These are phyloP conservation scores for Equus quagga DNA, from an alignment of 2,113 vertebrate species.

Conservation along the genomic window DNA sequence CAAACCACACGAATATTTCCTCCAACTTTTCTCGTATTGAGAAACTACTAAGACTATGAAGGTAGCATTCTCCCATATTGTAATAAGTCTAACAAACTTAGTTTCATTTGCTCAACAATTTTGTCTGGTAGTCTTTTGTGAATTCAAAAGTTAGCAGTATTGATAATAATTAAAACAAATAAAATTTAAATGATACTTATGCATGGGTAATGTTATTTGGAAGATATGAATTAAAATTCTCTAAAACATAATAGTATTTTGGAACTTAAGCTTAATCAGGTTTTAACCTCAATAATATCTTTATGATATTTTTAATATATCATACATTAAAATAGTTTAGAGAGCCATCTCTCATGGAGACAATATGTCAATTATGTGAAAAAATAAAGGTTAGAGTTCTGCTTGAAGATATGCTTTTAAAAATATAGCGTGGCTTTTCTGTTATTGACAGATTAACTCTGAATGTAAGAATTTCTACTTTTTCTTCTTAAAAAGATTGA, in stretches of 20 bases:
- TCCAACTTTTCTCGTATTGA: neutral
- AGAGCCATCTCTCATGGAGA: neutral
- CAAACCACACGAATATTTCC: no score
- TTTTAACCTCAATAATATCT: neutral
- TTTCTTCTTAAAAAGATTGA: constrained; percentile 52
- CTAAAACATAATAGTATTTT: neutral
- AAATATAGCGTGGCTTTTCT: neutral
- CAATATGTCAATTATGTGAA: neutral
- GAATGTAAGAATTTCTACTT: constrained; percentile 20
- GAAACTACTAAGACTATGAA: neutral
- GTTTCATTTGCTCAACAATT: neutral
- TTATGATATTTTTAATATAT: neutral
- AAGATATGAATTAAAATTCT: neutral
- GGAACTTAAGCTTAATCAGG: neutral
- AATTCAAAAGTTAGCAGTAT: neutral
- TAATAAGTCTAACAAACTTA: neutral
- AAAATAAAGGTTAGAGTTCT: neutral
- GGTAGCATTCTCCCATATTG: neutral
- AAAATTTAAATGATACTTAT: neutral
- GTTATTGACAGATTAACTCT: constrained; percentile 52
- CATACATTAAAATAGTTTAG: neutral
- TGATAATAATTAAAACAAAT: neutral
- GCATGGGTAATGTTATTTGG: neutral
- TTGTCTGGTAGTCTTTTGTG: neutral
- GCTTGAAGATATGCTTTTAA: neutral